Conservation (phyloP, 2,113 vertebrate genomes). For the Calcarius ornatus region DNA sequence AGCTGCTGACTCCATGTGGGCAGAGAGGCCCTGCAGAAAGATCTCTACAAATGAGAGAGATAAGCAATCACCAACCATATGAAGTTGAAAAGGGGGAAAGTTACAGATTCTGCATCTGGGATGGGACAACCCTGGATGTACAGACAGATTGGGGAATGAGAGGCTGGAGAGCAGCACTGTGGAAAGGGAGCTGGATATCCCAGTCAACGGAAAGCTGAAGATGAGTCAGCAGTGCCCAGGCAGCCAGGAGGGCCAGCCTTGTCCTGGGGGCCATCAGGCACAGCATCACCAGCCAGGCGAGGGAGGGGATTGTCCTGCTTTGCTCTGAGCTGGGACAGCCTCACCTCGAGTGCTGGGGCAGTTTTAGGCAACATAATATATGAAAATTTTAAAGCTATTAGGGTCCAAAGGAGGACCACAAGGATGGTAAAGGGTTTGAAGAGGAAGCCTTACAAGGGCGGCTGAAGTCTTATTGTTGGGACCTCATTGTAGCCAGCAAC, state of each 20-base stretch:
- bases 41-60: not conserved
- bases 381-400: not conserved
- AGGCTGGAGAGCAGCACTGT: not conserved
- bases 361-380: not conserved
- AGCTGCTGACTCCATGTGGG: not conserved
- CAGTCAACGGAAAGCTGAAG: not conserved
- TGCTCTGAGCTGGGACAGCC: not conserved
- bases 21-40: not conserved
- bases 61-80: not conserved
- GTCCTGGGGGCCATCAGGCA: not conserved
- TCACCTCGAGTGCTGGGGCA: accelerated
- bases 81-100: not conserved
- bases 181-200: not conserved
- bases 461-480: not conserved
- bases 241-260: accelerated
- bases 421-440: not conserved
- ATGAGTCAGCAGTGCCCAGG: not conserved
- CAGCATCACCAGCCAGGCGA: accelerated
- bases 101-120: not conserved
- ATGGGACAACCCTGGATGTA: not conserved
- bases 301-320: not conserved
- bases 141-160: not conserved
- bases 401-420: not conserved
- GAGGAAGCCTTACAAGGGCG: accelerated
- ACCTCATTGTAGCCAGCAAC: not conserved